phyloP scores from a whole-genome alignment of 2,888 invertebrate genomes.

The Brenthis ino region DNA sequence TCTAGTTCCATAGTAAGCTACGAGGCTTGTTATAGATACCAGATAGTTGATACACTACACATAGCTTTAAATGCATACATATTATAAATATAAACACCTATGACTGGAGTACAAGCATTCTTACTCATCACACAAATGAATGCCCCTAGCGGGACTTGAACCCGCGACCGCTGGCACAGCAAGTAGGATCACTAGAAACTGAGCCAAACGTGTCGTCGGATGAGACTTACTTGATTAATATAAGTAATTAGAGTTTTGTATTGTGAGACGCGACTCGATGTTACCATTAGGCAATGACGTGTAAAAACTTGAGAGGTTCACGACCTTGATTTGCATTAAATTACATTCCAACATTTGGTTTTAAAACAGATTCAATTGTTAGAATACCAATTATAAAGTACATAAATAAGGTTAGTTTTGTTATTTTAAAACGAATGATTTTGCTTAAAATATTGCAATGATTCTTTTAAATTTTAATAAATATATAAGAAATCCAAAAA shows the following conservation, averaged over 20 bases:
- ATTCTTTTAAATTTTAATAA: too few relatives aligned
- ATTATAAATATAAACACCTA: too few relatives aligned
- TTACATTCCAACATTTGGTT: constrained; percentile 15
- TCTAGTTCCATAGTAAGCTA: too few relatives aligned
- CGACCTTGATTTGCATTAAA: constrained; percentile 52
- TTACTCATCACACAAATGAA: too few relatives aligned
- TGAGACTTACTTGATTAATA: constrained; percentile 20
- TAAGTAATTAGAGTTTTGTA: constrained; percentile 25
- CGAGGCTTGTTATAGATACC: too few relatives aligned
- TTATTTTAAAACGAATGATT: background rate
- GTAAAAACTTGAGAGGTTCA: constrained; percentile 42
- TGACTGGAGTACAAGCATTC: too few relatives aligned
- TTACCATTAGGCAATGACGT: constrained; percentile 28
- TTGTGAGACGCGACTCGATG: constrained; percentile 18
- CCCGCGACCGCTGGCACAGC: too few relatives aligned
- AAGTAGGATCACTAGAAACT: too few relatives aligned
- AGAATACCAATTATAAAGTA: constrained; percentile 1
- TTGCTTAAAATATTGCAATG: background rate
- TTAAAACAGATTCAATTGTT: constrained; percentile 12
- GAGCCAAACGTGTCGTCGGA: background rate
- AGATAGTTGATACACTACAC: too few relatives aligned
- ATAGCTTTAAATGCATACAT: too few relatives aligned
- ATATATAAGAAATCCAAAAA: too few relatives aligned
- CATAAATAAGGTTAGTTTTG: background rate
- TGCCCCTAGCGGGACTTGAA: too few relatives aligned